A percentile compares a stretch with the other conserved stretches of the same genome.
Evolutionary conservation across 2,113 vertebrate species (phyloP).

Genomic region (Parotia lawesii): DNA sequence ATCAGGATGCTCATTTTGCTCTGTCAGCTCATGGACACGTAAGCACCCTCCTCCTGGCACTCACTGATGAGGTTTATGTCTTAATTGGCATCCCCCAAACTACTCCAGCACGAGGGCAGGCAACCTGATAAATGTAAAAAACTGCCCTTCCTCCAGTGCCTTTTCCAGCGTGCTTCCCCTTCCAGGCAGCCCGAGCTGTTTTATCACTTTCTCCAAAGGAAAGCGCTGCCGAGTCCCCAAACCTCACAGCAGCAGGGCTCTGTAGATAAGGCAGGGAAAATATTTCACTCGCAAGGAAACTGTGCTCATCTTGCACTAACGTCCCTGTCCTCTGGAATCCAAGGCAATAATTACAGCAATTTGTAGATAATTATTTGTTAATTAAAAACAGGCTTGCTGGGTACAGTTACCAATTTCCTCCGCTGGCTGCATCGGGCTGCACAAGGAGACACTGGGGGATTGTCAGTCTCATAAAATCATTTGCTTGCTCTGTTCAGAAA

Average conservation of each 20-base stretch:
- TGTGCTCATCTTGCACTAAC: background rate
- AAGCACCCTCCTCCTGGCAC: background rate
- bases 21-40: fast-evolving
- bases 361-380: constrained; percentile 71
- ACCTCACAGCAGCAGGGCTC: constrained; percentile 45
- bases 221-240: background rate
- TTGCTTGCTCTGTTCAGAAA: constrained; percentile 12
- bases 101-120: background rate
- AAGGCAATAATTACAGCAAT: constrained; percentile 68
- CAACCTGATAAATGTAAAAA: background rate
- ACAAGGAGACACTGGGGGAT: constrained; percentile 42
- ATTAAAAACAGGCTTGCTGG: constrained; percentile 67
- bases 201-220: constrained; percentile 33
- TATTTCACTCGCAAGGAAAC: constrained; percentile 57
- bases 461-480: background rate
- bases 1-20: background rate
- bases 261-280: constrained; percentile 58
- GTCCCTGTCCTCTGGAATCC: constrained; percentile 58
- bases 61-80: background rate
- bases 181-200: background rate
- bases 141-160: background rate
- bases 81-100: background rate
- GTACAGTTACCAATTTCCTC: constrained; percentile 64
- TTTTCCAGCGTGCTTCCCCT: background rate
- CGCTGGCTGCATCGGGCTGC: background rate